Percentiles rank a stretch among this genome's conserved stretches.
Conservation (phyloP, 2,113 vertebrate genomes). For the Canis aureus region DNA sequence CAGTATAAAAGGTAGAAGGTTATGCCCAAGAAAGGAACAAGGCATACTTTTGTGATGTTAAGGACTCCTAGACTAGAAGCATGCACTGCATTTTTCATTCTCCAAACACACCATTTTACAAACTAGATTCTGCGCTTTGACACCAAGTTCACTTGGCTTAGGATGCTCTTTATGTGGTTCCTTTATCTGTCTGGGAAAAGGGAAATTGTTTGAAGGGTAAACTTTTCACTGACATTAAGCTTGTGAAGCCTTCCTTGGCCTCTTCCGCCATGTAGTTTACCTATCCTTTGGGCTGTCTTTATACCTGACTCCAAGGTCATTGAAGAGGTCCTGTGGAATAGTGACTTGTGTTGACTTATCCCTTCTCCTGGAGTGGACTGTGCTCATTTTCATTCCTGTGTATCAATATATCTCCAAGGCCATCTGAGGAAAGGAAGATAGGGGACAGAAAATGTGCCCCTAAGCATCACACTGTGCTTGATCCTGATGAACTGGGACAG, state of each 20-base stretch:
- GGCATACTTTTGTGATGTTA: background rate
- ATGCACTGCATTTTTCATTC: background rate
- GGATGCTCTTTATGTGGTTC: background rate
- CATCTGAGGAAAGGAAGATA: background rate
- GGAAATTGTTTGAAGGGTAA: background rate
- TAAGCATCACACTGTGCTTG: fast-evolving
- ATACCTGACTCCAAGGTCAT: background rate
- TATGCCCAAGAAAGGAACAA: background rate
- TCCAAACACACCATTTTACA: background rate
- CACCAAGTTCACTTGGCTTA: background rate
- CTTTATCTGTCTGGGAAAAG: background rate
- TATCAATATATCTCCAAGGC: background rate
- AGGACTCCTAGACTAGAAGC: background rate
- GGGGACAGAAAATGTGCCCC: background rate
- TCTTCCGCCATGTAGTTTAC: background rate
- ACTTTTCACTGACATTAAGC: background rate
- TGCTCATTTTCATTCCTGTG: background rate
- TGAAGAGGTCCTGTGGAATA: background rate
- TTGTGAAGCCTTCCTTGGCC: background rate
- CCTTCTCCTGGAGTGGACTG: background rate
- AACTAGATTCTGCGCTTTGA: background rate
- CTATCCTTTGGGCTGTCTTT: background rate
- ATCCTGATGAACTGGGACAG: background rate
- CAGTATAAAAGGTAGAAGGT: background rate
- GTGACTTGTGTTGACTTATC: background rate